A percentile compares a stretch with the other conserved stretches of the same genome.
phyloP scores from a whole-genome alignment of 64 coral and sea anemone genomes.

The Montipora foliosa region DNA sequence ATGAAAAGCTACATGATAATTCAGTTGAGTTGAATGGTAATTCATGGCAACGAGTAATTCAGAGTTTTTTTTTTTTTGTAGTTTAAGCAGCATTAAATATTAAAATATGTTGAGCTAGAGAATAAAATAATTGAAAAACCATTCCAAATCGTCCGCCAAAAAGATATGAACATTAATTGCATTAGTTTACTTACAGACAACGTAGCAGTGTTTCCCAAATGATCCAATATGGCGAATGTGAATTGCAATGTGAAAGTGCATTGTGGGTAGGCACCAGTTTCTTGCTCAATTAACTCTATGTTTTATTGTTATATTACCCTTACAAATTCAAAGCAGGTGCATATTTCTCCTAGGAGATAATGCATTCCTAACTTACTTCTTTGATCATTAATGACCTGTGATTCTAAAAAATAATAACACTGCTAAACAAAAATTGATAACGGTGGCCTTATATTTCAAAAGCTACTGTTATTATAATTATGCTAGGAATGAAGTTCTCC shows the following conservation, averaged over 20 bases:
- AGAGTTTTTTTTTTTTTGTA: neutral
- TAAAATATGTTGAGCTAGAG: neutral
- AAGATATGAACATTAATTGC: neutral
- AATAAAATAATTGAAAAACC: neutral
- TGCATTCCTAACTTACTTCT: neutral
- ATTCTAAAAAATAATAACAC: neutral
- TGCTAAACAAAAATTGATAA: neutral
- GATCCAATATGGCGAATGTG: neutral
- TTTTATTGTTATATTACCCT: neutral
- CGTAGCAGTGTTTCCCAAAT: neutral
- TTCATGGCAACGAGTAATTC: neutral
- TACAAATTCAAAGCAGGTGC: neutral
- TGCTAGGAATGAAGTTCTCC: neutral
- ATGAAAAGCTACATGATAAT: constrained; percentile 2
- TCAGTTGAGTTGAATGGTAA: neutral
- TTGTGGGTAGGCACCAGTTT: neutral
- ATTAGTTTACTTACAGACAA: neutral
- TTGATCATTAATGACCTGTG: neutral
- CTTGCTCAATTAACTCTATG: neutral
- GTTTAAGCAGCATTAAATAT: neutral
- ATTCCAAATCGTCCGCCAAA: neutral
- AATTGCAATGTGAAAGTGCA: neutral
- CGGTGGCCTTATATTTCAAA: neutral
- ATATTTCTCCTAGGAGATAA: neutral
- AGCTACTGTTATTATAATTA: neutral